A percentile compares a stretch with the other conserved stretches of the same genome.
Evolutionary conservation across 2,888 invertebrate species (phyloP).

Genomic region (Caenorhabditis doughertyi): DNA sequence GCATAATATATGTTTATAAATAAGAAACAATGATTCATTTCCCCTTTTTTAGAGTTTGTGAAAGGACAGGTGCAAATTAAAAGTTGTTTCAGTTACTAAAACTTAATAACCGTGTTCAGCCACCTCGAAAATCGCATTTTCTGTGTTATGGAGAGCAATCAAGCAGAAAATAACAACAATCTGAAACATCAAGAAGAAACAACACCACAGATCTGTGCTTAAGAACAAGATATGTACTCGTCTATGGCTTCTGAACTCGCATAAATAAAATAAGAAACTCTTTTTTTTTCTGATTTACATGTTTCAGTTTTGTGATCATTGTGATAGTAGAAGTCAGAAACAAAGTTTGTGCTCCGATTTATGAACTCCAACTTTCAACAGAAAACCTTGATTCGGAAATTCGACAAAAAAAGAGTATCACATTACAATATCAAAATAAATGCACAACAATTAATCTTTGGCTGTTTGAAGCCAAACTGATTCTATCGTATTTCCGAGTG

Average conservation of each 20-base stretch:
- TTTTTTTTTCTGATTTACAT: background rate
- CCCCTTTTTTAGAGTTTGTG: slow-evolving; percentile 17
- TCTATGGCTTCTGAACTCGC: background rate
- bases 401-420: too few relatives aligned
- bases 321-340: background rate
- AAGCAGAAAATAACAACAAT: background rate
- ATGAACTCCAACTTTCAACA: too few relatives aligned
- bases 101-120: background rate
- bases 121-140: background rate
- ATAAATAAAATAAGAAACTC: background rate
- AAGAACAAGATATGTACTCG: slow-evolving; percentile 4
- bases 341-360: too few relatives aligned
- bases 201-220: background rate
- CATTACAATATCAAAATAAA: too few relatives aligned
- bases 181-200: slow-evolving; percentile 8
- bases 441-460: too few relatives aligned
- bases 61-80: slow-evolving; percentile 3
- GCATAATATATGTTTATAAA: background rate
- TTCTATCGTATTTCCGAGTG: too few relatives aligned
- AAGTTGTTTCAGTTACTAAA: background rate
- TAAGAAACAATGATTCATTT: background rate
- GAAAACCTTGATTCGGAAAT: too few relatives aligned
- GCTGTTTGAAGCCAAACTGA: too few relatives aligned
- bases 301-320: background rate
- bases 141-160: background rate